A percentile compares a stretch with the other conserved stretches of the same genome.
Conservation (phyloP, 2,797 vertebrate species). For the Carcharodon carcharias region DNA sequence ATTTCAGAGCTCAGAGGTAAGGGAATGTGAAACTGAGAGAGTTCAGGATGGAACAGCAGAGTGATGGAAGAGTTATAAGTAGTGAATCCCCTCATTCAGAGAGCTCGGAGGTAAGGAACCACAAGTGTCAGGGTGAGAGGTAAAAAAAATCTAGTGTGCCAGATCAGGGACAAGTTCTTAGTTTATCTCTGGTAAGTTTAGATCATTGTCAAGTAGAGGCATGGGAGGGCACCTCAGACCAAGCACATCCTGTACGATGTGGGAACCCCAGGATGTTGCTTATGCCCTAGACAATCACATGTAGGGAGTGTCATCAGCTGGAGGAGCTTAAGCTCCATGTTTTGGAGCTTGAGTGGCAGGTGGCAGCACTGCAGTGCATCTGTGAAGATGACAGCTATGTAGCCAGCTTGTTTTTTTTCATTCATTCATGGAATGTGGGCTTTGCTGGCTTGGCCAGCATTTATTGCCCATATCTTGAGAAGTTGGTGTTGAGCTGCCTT, state of each 20-base stretch:
- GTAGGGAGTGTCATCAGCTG: no score
- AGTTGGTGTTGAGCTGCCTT: no score
- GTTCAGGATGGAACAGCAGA: neutral
- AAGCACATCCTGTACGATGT: neutral
- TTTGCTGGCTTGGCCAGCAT: no score
- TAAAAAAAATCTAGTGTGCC: neutral
- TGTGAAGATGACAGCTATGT: no score
- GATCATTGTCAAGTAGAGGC: neutral
- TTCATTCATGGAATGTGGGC: no score
- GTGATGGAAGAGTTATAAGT: neutral
- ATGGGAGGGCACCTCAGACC: neutral
- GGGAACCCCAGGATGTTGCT: neutral
- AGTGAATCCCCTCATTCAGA: neutral
- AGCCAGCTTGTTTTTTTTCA: no score
- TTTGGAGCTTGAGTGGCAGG: no score
- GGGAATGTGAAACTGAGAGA: neutral
- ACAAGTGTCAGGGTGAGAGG: neutral
- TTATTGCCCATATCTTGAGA: no score
- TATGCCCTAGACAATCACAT: no score
- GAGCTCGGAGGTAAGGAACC: neutral
- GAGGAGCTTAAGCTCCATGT: no score
- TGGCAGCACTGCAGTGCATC: no score
- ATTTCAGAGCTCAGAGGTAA: neutral
- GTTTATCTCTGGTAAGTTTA: neutral
- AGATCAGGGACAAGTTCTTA: neutral